These are phyloP conservation scores for Diploptera punctata DNA, from an alignment of 2,888 invertebrate species.

Conservation along the genomic window DNA sequence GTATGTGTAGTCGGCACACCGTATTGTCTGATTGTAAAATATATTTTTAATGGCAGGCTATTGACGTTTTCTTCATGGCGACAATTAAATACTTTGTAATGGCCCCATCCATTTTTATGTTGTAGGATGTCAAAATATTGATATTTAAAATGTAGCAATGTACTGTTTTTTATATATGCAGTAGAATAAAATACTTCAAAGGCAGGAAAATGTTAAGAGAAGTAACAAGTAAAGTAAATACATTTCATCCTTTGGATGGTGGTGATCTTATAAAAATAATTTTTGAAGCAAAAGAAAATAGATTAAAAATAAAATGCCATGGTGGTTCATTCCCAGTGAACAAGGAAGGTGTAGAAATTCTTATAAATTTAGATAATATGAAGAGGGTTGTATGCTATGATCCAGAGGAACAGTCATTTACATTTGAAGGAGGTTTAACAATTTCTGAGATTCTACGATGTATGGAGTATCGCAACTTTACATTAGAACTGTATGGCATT, in stretches of 20 bases:
- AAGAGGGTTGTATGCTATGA: conserved; percentile 33
- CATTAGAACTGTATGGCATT: conserved; percentile 35
- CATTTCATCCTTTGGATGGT: background rate
- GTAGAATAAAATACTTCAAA: too few relatives aligned
- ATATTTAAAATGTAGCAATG: too few relatives aligned
- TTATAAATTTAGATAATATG: conserved; percentile 31
- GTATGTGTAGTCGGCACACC: too few relatives aligned
- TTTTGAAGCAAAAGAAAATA: conserved; percentile 37
- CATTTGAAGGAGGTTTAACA: conserved; percentile 38
- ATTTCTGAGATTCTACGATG: conserved; percentile 28
- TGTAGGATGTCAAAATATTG: too few relatives aligned
- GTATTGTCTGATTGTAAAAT: too few relatives aligned
- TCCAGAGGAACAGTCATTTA: conserved; percentile 36
- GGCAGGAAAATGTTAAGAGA: too few relatives aligned
- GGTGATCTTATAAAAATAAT: conserved; percentile 34
- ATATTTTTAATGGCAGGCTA: too few relatives aligned
- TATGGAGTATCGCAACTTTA: conserved; percentile 31
- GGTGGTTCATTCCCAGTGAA: conserved; percentile 38
- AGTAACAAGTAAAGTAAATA: too few relatives aligned
- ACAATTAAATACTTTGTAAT: too few relatives aligned
- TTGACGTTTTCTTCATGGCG: too few relatives aligned
- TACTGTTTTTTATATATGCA: too few relatives aligned
- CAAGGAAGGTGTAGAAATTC: conserved; percentile 30
- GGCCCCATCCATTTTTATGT: too few relatives aligned
- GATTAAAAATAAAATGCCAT: conserved; percentile 28